Conservation (phyloP, 2,797 vertebrate genomes). For the Neomorphus geoffroyi region DNA sequence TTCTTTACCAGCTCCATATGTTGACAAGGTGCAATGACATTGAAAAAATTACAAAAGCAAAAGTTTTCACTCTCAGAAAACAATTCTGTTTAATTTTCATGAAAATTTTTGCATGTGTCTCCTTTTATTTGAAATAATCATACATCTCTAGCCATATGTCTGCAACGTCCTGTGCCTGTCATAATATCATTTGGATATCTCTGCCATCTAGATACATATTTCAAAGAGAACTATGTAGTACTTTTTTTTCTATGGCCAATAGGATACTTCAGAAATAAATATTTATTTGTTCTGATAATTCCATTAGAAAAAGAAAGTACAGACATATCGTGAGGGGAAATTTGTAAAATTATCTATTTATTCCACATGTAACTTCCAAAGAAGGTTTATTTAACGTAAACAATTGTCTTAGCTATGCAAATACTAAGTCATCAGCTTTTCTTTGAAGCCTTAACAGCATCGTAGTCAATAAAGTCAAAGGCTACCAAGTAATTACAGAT, state of each 20-base stretch:
- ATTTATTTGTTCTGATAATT: not conserved
- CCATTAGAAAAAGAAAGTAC: not conserved
- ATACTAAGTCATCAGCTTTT: not conserved
- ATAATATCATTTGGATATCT: not conserved
- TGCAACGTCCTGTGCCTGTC: not conserved
- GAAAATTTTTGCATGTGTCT: not conserved
- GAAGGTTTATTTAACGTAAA: not conserved
- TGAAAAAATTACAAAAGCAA: not conserved
- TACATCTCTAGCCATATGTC: not conserved
- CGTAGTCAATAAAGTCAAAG: not conserved
- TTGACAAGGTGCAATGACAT: not conserved
- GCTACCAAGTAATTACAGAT: not conserved
- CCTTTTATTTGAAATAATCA: not conserved
- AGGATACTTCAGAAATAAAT: slow-evolving; percentile 5
- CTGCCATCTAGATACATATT: not conserved
- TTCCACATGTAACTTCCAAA: not conserved
- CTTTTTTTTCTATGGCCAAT: not conserved
- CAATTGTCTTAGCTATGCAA: not conserved
- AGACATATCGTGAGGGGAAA: not conserved
- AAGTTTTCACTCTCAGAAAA: not conserved
- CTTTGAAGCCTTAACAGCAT: not conserved
- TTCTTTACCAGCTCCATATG: not conserved
- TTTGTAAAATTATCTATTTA: not conserved
- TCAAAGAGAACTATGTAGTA: not conserved
- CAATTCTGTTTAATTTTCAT: not conserved